phyloP scores from a whole-genome alignment of 2,888 invertebrate genomes.

The Plagodis dolabraria region DNA sequence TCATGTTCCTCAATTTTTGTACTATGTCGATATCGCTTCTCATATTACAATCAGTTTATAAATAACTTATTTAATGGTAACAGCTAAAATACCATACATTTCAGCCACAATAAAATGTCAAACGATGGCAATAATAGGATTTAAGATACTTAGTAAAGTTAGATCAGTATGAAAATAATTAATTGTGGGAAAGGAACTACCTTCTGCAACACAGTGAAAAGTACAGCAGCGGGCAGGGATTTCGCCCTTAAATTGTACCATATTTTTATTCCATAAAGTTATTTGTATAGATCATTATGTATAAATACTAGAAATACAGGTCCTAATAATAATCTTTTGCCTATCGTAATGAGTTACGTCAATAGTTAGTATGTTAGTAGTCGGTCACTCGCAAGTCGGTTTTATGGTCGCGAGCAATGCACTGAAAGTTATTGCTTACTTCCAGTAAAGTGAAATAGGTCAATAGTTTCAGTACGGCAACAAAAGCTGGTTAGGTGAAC shows the following conservation, averaged over 20 bases:
- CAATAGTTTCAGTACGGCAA: constrained; percentile 83
- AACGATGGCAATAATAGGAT: too few relatives aligned
- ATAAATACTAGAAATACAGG: not conserved
- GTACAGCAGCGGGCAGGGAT: too few relatives aligned
- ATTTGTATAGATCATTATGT: constrained; percentile 29
- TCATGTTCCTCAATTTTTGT: constrained; percentile 72
- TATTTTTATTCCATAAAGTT: too few relatives aligned
- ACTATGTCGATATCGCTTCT: constrained; percentile 54
- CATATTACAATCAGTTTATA: constrained; percentile 42
- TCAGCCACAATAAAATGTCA: too few relatives aligned
- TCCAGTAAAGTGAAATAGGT: constrained; percentile 83
- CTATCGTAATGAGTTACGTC: constrained; percentile 42
- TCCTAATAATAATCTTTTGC: constrained; percentile 24
- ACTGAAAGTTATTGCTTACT: constrained; percentile 83
- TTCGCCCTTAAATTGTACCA: too few relatives aligned
- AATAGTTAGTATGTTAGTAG: constrained; percentile 37
- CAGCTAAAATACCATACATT: not conserved
- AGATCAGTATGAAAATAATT: constrained; percentile 26
- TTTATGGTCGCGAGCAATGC: constrained; percentile 75
- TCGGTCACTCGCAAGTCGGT: constrained; percentile 66
- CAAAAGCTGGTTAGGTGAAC: constrained; percentile 80
- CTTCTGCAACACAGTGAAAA: too few relatives aligned
- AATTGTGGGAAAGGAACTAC: too few relatives aligned
- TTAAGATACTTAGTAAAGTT: not conserved
- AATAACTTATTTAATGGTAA: constrained; percentile 34